These are phyloP conservation scores for Helicolenus hilgendorfi DNA, from an alignment of 2,797 vertebrate species.

Conservation along the genomic window DNA sequence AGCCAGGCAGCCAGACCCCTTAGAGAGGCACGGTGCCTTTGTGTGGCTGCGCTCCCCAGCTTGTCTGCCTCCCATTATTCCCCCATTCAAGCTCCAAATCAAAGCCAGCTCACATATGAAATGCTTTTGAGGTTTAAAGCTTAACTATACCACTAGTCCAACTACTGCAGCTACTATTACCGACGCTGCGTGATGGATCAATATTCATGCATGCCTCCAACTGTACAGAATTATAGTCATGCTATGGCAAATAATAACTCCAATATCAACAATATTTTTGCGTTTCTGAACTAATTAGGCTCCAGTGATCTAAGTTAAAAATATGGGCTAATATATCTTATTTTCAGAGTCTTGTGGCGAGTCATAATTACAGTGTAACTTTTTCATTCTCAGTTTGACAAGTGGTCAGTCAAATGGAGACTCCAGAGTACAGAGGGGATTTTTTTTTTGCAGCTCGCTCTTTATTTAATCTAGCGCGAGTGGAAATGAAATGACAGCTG, in stretches of 20 bases:
- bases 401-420: conserved; percentile 81
- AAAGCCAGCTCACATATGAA: conserved; percentile 89
- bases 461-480: conserved; percentile 79
- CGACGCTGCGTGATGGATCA: conserved; percentile 72
- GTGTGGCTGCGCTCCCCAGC: conserved; percentile 81
- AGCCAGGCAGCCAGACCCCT: conserved; percentile 83
- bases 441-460: conserved; percentile 41
- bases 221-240: conserved; percentile 18
- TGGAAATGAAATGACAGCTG: conserved; percentile 82
- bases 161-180: conserved; percentile 87
- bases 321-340: conserved; percentile 45
- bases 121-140: conserved; percentile 86
- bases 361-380: conserved; percentile 57
- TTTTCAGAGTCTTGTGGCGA: conserved; percentile 57
- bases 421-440: conserved; percentile 38
- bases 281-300: conserved; percentile 45
- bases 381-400: conserved; percentile 78
- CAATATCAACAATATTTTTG: conserved; percentile 33
- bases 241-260: conserved; percentile 33
- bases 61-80: conserved; percentile 88
- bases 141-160: conserved; percentile 75
- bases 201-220: conserved; percentile 56
- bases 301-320: conserved; percentile 36
- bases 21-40: conserved; percentile 78
- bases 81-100: conserved; percentile 82